A percentile compares a stretch with the other conserved stretches of the same genome.
phyloP scores from a whole-genome alignment of 2,797 vertebrate genomes.

The Sebastes goodei region DNA sequence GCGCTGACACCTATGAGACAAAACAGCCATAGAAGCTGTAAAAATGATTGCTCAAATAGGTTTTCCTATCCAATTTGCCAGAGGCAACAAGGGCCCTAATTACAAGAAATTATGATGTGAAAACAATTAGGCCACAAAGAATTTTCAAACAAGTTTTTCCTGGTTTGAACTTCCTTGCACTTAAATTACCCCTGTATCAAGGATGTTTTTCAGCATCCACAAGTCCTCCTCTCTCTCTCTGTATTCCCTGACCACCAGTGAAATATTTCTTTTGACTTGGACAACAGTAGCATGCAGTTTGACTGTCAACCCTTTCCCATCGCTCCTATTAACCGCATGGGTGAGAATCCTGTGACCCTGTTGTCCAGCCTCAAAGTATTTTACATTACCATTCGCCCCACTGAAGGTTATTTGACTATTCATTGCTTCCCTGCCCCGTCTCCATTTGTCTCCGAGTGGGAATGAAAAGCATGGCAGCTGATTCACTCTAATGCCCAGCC shows the following conservation, averaged over 20 bases:
- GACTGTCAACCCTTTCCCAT: slow-evolving; percentile 40
- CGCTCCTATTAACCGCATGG: slow-evolving; percentile 44
- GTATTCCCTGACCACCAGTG: slow-evolving; percentile 3
- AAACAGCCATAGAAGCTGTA: slow-evolving; percentile 61
- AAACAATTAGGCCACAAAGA: slow-evolving; percentile 62
- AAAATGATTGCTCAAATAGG: slow-evolving; percentile 68
- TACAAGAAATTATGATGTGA: slow-evolving; percentile 60
- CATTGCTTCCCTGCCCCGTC: slow-evolving; percentile 22
- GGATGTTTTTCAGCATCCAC: slow-evolving; percentile 17
- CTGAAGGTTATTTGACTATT: slow-evolving; percentile 57
- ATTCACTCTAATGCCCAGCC: slow-evolving; percentile 29
- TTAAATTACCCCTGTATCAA: not conserved
- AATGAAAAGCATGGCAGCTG: slow-evolving; percentile 36
- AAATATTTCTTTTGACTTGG: slow-evolving; percentile 45
- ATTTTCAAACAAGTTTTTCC: slow-evolving; percentile 32
- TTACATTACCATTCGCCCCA: slow-evolving; percentile 30
- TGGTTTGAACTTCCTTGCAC: slow-evolving; percentile 11
- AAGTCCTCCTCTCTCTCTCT: slow-evolving; percentile 2
- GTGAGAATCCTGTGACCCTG: slow-evolving; percentile 45
- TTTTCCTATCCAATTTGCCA: slow-evolving; percentile 65
- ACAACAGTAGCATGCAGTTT: slow-evolving; percentile 44
- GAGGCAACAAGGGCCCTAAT: slow-evolving; percentile 63
- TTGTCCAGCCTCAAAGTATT: slow-evolving; percentile 37
- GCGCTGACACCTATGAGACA: slow-evolving; percentile 54
- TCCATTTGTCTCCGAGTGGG: slow-evolving; percentile 32